Conservation (phyloP, 2,888 invertebrate species). For the Nomada fucata region DNA sequence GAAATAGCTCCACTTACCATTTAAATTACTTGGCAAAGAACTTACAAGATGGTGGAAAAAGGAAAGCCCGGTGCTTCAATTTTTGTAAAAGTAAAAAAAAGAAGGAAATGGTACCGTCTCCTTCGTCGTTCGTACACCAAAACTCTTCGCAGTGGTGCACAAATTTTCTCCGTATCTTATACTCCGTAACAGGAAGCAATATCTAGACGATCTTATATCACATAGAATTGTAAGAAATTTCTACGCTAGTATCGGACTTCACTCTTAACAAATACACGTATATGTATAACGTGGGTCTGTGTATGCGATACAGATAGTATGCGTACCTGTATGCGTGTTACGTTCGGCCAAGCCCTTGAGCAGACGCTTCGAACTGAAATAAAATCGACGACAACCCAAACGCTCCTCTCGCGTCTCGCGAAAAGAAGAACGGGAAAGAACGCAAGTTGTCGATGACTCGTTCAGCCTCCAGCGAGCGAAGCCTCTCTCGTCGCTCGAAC, state of each 20-base stretch:
- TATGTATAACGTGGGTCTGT: background rate
- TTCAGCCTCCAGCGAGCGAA: background rate
- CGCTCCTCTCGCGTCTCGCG: no score
- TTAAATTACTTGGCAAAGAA: no score
- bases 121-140: slow-evolving; percentile 38
- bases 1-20: no score
- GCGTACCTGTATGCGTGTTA: slow-evolving; percentile 33
- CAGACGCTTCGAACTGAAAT: no score
- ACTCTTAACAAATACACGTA: slow-evolving; percentile 3
- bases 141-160: background rate
- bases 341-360: slow-evolving; percentile 19
- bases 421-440: background rate
- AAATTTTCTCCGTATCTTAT: slow-evolving; percentile 29
- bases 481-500: slow-evolving; percentile 33
- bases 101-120: no score
- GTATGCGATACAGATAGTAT: background rate
- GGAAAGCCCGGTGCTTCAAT: no score
- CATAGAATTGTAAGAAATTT: background rate
- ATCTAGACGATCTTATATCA: slow-evolving; percentile 24
- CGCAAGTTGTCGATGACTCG: background rate
- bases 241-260: background rate
- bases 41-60: no score
- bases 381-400: no score
- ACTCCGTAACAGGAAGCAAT: slow-evolving; percentile 31
- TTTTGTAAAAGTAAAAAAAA: no score